Evolutionary conservation across 2,113 vertebrate species (phyloP).

Genomic region (Puffinus mauretanicus): DNA sequence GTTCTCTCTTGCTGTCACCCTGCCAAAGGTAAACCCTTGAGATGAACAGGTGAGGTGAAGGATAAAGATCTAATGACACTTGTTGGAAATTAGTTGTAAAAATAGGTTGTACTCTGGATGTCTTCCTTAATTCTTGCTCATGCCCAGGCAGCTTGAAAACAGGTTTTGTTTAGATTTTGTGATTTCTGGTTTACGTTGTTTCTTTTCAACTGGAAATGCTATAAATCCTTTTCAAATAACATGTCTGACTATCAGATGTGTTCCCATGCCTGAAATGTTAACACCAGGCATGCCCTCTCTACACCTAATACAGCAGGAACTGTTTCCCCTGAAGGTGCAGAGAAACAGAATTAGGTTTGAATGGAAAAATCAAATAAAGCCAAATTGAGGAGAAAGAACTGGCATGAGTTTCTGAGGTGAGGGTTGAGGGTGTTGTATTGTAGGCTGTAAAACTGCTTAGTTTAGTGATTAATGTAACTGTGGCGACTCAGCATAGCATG

Average conservation of each 20-base stretch:
- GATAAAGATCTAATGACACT: not conserved
- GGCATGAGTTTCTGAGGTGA: not conserved
- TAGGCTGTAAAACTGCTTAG: not conserved
- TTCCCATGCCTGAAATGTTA: not conserved
- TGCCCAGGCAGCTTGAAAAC: not conserved
- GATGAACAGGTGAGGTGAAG: not conserved
- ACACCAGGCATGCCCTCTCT: not conserved
- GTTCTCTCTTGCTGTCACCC: not conserved
- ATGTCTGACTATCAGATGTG: not conserved
- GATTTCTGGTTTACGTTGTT: not conserved
- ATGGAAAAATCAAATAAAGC: conserved; percentile 12
- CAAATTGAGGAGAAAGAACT: not conserved
- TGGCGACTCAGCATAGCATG: not conserved
- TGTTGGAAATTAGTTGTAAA: not conserved
- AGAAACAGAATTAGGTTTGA: not conserved
- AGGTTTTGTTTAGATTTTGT: not conserved
- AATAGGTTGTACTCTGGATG: not conserved
- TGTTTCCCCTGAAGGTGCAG: not conserved
- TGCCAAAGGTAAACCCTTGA: not conserved
- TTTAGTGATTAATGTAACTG: not conserved
- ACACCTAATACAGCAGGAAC: not conserved
- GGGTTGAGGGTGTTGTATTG: not conserved
- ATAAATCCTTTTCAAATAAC: not conserved
- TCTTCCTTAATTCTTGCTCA: not conserved
- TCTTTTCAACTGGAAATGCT: not conserved